Base-by-base conservation (phyloP, 2,888 invertebrate genomes). In the Spodoptera picta region DNA sequence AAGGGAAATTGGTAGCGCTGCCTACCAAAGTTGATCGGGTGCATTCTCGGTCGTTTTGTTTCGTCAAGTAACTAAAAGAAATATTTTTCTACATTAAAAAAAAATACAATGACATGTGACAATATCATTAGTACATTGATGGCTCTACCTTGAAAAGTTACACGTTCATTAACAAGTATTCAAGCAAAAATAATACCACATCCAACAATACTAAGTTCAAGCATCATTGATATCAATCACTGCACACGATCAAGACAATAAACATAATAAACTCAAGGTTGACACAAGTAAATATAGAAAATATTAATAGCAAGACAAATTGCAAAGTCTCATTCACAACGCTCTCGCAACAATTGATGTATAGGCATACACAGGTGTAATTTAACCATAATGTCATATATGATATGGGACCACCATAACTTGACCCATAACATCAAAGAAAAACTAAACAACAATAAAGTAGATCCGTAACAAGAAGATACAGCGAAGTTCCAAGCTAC, bases 241-340 rank as follows among this genome's bases (percentile, higher is more conserved):
- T 44, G 19, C 55, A 79, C 69, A 73, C 53, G 73, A 71, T 59
- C 77, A 85, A 91, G 85, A 92, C 90, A 92, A 92, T 90, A 77
- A 79, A 68, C 77, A 64, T 86, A 91, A 90, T 89, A 87, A 74
- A 87, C 85, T 84, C 92, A 93, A 93, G 92, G 93, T 90, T 86
- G 81, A 61, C 79, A 76, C 80, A 80, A 77, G 84, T 84, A 86
- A 84, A 87, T 79, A 85, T 79, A 84, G 81, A 83, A 85, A 83
- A 84, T 83, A 82, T 82, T 80, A 79, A 82, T 81, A 79, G 77
- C 64, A 77, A 79, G 80, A 86, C 83, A 85, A 85, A 88, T 90
- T 88, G 87, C 87, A 83, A 75, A 73, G 65, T 49, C 55, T 60
- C 63, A 31, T 58, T 75, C 79, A 80, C 75, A 66, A 36, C 54